Base-by-base conservation (phyloP, 1,140 invertebrate genomes). In the Olivierus martensii region DNA sequence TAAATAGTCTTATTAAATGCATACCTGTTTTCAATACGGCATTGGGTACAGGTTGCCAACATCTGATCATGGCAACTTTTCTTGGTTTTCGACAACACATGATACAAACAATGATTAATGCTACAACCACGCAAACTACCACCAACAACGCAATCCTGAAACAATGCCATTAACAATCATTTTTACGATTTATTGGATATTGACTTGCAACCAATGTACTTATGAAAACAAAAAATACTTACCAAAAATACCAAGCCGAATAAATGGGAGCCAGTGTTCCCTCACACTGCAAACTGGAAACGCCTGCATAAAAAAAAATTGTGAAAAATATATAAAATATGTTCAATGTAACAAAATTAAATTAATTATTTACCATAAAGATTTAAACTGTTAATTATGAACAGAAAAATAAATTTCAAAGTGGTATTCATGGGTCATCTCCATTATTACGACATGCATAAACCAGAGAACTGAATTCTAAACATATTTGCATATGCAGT, bases 401-500 rank as follows among this genome's bases (percentile, higher is more conserved):
- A n/a, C n/a, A n/a, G n/a, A n/a, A n/a, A n/a, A n/a, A n/a, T n/a
- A n/a, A n/a, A n/a, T n/a, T n/a, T n/a, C n/a, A n/a, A n/a, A n/a
- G n/a, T n/a, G n/a, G n/a, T n/a, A n/a, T n/a, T n/a, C n/a, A n/a
- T n/a, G n/a, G n/a, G n/a, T n/a, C n/a, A n/a, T n/a, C n/a, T n/a
- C n/a, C n/a, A n/a, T n/a, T n/a, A n/a, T n/a, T n/a, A n/a, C n/a
- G n/a, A n/a, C n/a, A n/a, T n/a, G n/a, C n/a, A 35, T 49, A 36
- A 42, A 36, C 44, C 4, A n/a, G 2, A n/a, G 39, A 7, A n/a
- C 11, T 10, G 4, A n/a, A 2, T 35, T 15, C 21, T 17, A 7
- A n/a, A 46, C 17, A 28, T 17, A 60, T 59, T 61, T 59, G 66
- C 64, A 53, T 39, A 37, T 57, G 61, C 3, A 63, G 60, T 42